A percentile compares a stretch with the other conserved stretches of the same genome.
Conservation (phyloP, 2,797 vertebrate species). For the Xerus rutilus region DNA sequence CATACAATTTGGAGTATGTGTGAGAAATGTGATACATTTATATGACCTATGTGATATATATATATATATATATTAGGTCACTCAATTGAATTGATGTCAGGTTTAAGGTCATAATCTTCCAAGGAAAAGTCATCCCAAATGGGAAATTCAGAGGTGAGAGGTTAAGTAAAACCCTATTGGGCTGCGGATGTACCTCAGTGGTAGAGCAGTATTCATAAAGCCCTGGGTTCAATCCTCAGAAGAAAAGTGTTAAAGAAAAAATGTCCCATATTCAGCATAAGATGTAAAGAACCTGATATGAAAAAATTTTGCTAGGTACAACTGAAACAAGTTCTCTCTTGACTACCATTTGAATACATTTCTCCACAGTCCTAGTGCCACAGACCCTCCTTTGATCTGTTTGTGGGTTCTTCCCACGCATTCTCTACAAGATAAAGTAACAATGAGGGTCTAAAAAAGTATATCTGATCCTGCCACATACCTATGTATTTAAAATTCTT, state of each 20-base stretch:
- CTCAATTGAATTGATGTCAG: constrained; percentile 10
- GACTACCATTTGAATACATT: not conserved
- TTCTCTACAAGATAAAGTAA: not conserved
- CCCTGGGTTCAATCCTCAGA: too few relatives aligned
- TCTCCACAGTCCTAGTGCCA: not conserved
- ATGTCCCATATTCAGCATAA: not conserved
- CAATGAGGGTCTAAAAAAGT: not conserved
- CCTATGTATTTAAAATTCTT: not conserved
- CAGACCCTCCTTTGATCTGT: not conserved
- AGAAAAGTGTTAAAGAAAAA: not conserved
- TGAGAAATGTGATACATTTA: too few relatives aligned
- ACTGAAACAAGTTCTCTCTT: not conserved
- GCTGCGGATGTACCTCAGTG: not conserved
- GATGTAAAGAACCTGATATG: not conserved
- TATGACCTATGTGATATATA: too few relatives aligned
- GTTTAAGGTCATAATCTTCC: constrained; percentile 44
- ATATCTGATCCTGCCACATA: not conserved
- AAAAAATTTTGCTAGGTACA: not conserved
- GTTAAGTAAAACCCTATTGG: constrained; percentile 12
- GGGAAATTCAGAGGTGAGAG: not conserved
- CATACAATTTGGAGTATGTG: not conserved
- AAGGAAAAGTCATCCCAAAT: not conserved
- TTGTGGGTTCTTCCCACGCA: not conserved
- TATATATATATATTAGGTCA: not conserved
- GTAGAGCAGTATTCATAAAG: not conserved